A percentile compares a stretch with the other conserved stretches of the same genome.
These are phyloP conservation scores for Phalacrocorax carbo DNA, from an alignment of 2,113 vertebrate genomes.

Conservation along the genomic window DNA sequence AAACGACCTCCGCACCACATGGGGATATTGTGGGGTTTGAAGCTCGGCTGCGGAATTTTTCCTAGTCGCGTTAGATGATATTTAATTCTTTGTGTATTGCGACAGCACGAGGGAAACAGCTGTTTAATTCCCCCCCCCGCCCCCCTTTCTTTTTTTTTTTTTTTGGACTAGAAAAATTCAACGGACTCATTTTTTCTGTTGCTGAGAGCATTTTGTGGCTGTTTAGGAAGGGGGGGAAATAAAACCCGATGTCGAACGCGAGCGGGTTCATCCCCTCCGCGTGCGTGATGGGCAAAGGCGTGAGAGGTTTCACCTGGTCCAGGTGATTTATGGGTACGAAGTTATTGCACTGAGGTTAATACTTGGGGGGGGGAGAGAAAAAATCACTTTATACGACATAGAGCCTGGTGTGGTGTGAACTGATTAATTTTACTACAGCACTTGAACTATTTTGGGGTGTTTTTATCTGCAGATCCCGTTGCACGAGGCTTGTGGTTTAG, in stretches of 20 bases:
- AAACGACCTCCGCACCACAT: fast-evolving
- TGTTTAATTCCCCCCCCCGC: not conserved
- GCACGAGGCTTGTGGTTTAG: not conserved
- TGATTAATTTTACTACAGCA: not conserved
- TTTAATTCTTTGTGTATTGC: not conserved
- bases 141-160: not conserved
- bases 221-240: not conserved
- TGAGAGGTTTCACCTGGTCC: not conserved
- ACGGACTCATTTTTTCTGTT: not conserved
- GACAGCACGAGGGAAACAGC: not conserved
- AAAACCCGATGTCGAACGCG: fast-evolving
- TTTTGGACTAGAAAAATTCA: not conserved
- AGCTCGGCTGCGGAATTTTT: not conserved
- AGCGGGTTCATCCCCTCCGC: not conserved
- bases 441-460: not conserved
- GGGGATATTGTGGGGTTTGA: not conserved
- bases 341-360: not conserved
- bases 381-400: not conserved
- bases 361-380: not conserved
- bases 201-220: not conserved
- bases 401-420: not conserved
- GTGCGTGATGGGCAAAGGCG: fast-evolving
- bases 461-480: not conserved
- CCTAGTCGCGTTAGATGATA: fast-evolving
- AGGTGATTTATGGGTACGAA: not conserved